Evolutionary conservation across 2,113 vertebrate genomes (phyloP).

Genomic region (Trematomus loennbergii): DNA sequence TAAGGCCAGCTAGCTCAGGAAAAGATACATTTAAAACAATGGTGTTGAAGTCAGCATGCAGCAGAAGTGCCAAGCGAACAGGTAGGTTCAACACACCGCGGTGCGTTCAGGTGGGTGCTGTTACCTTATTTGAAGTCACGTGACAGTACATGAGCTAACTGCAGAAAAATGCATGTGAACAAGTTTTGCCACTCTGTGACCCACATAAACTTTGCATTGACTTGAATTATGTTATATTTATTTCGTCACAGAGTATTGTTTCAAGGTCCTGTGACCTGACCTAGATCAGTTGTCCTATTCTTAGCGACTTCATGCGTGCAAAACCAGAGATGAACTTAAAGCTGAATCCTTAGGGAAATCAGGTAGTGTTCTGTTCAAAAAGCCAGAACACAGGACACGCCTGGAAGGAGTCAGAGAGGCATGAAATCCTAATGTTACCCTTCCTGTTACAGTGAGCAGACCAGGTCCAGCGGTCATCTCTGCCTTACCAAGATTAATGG

Average conservation of each 20-base stretch:
- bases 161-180: slow-evolving; percentile 9
- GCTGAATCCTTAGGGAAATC: slow-evolving; percentile 58
- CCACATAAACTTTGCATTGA: slow-evolving; percentile 42
- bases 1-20: not conserved
- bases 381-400: slow-evolving; percentile 63
- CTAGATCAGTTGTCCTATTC: slow-evolving; percentile 61
- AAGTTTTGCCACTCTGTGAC: slow-evolving; percentile 27
- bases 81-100: no score
- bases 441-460: slow-evolving; percentile 79
- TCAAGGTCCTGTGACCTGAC: slow-evolving; percentile 66
- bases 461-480: slow-evolving; percentile 68
- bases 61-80: no score
- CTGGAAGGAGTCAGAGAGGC: slow-evolving; percentile 66
- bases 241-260: slow-evolving; percentile 43
- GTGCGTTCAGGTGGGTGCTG: no score
- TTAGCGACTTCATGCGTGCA: slow-evolving; percentile 43
- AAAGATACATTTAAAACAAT: not conserved
- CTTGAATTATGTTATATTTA: slow-evolving; percentile 23
- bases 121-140: no score
- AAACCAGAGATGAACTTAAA: slow-evolving; percentile 53
- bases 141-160: no score
- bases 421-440: slow-evolving; percentile 67
- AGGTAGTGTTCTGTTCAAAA: slow-evolving; percentile 58
- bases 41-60: no score
- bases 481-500: slow-evolving; percentile 78